phyloP scores from a whole-genome alignment of 2,113 vertebrate species.

The Gallinago undulata region DNA sequence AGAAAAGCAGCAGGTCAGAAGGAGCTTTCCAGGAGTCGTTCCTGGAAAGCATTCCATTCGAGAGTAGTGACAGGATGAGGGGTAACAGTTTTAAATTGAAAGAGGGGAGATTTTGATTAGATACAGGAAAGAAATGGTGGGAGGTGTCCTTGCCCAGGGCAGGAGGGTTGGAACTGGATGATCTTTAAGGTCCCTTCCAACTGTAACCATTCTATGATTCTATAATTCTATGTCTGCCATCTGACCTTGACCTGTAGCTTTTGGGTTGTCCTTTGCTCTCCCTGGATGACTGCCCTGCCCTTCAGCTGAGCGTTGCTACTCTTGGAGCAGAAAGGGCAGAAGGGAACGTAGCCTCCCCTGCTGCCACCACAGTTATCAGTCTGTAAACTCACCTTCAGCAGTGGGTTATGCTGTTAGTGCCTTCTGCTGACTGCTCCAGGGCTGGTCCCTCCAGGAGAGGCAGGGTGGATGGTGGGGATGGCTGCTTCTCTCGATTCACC shows the following conservation, averaged over 20 bases:
- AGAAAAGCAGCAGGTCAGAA: not conserved
- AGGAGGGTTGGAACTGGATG: too few relatives aligned
- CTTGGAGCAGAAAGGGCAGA: not conserved
- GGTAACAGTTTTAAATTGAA: too few relatives aligned
- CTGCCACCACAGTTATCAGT: not conserved
- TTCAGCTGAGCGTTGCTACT: not conserved
- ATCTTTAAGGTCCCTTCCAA: too few relatives aligned
- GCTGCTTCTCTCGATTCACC: not conserved
- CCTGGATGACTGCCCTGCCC: not conserved
- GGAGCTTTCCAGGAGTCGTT: not conserved
- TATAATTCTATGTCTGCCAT: not conserved
- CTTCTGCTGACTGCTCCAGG: not conserved
- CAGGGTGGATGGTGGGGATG: not conserved
- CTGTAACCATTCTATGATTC: too few relatives aligned
- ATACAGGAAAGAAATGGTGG: too few relatives aligned
- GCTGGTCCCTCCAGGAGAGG: not conserved
- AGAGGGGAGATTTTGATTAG: too few relatives aligned
- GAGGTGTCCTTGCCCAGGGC: too few relatives aligned
- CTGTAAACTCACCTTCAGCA: not conserved
- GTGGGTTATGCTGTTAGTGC: not conserved
- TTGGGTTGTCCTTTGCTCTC: not conserved
- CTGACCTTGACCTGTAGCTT: not conserved
- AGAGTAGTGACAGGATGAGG: too few relatives aligned
- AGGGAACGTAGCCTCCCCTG: accelerated
- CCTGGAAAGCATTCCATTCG: too few relatives aligned